Base-by-base conservation (phyloP, 2,888 invertebrate species). In the Ceramica pisi region DNA sequence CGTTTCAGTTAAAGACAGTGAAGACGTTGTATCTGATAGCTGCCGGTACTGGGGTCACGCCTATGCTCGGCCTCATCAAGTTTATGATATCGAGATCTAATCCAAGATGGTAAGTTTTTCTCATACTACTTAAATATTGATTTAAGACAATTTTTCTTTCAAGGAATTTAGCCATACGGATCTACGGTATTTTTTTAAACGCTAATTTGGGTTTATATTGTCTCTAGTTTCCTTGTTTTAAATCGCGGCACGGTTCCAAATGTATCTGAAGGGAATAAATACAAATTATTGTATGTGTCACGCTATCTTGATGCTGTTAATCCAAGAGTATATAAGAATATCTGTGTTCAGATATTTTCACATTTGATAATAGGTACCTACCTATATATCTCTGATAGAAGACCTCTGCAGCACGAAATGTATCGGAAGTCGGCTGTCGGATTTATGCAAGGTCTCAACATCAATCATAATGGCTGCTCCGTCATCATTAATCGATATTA, bases 31-130 rank as follows among this genome's bases (percentile, higher is more conserved):
- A 97, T 75, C 92, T 98, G 80, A 90, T 98, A 76, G 99, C 99
- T 16, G 99, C 98, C 44, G 99, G 99, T 26, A 98, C 98, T 14
- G 99, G 99, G 0, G 96, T 99, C 78, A 99, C 99, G 19, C 99
- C 98, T 1, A 98, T 99, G 97, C 93, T 98, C 51, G 96, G 97
- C 12, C 92, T 99, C 19, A 94, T 98, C 63, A 96, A 97, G 77
- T 97, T 98, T 87, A 96, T 97, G 87, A 93, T 98, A 7, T 95
- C 96, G 53, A 96, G 97, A 83, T 96, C 97, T 31, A 96, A 96
- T 75, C 97, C 97, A 53, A 96, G 95, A 93, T 96, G 97, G 97
- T 97, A 90, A 94, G 96, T 41, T 46, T 14, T 46, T 26, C 0
- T 53, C 72, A 12, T 41, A 10, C 38, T 10, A 41, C 12, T 41